A percentile compares a stretch with the other conserved stretches of the same genome.
These are phyloP conservation scores for Chironomus tentans DNA, from an alignment of 2,888 invertebrate species.

Conservation along the genomic window DNA sequence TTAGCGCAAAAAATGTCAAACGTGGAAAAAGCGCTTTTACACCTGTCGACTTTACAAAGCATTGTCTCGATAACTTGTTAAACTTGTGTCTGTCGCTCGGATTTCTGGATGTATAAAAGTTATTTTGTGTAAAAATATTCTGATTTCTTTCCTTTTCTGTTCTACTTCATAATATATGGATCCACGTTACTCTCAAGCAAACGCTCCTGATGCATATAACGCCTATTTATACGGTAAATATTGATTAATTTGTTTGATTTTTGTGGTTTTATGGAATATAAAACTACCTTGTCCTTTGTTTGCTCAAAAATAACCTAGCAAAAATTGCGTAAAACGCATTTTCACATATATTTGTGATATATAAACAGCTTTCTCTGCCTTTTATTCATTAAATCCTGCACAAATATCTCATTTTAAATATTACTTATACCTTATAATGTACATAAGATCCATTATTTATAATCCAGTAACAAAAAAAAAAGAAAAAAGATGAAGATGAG, in stretches of 20 bases:
- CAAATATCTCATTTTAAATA: no score
- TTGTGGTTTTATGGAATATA: background rate
- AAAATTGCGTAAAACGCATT: background rate
- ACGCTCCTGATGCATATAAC: conserved; percentile 18
- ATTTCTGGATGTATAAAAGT: no score
- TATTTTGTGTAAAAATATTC: background rate
- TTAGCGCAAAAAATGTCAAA: no score
- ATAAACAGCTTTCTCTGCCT: background rate
- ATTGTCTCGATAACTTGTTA: no score
- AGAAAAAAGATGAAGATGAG: no score
- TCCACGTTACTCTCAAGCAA: conserved; percentile 11
- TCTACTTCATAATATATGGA: conserved; percentile 15
- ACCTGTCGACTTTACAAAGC: no score
- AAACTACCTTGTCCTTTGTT: conserved; percentile 3
- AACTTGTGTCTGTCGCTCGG: no score
- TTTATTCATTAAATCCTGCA: background rate
- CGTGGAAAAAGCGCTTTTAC: no score
- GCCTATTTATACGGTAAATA: conserved; percentile 17
- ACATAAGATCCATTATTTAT: no score
- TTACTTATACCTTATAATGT: no score
- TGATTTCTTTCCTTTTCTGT: conserved; percentile 7
- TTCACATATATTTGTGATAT: background rate
- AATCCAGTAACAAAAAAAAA: no score
- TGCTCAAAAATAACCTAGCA: background rate
- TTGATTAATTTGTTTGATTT: background rate